Conservation (phyloP, 1,140 invertebrate species). For the Orchestia grillus region DNA sequence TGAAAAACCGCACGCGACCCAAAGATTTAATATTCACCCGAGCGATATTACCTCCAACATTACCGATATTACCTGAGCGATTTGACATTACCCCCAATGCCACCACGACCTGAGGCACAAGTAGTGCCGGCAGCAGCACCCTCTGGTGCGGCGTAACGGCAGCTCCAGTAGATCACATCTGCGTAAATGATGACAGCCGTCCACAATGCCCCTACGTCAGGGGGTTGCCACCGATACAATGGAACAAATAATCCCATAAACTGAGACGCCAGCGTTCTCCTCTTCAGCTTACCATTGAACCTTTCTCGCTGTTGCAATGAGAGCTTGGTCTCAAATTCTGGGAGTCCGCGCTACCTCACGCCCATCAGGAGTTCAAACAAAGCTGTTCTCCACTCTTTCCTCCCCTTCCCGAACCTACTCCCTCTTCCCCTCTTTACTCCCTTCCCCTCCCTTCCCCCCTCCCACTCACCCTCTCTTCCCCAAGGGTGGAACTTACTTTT, state of each 20-base stretch:
- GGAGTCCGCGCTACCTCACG: background rate
- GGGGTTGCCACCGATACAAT: background rate
- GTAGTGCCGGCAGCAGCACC: no score
- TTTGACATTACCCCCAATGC: no score
- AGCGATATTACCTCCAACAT: no score
- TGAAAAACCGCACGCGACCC: background rate
- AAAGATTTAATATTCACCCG: background rate
- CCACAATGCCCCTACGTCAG: background rate
- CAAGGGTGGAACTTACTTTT: background rate
- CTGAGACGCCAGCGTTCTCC: background rate
- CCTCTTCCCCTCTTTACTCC: background rate
- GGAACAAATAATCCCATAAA: constrained; percentile 32
- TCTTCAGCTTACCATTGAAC: constrained; percentile 16
- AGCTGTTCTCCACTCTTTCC: background rate
- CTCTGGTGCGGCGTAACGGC: background rate
- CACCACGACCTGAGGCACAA: no score
- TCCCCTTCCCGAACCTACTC: no score
- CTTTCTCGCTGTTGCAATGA: constrained; percentile 2
- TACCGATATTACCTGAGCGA: no score
- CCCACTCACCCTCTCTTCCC: background rate
- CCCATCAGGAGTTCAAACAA: constrained; percentile 12
- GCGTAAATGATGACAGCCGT: background rate
- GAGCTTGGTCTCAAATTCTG: background rate
- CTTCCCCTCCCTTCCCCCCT: background rate
- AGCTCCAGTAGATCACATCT: background rate